Evolutionary conservation across 1,140 invertebrate species (phyloP), one percentile per base, ranked within the genome.

Genomic region (Holotrichia oblita): DNA sequence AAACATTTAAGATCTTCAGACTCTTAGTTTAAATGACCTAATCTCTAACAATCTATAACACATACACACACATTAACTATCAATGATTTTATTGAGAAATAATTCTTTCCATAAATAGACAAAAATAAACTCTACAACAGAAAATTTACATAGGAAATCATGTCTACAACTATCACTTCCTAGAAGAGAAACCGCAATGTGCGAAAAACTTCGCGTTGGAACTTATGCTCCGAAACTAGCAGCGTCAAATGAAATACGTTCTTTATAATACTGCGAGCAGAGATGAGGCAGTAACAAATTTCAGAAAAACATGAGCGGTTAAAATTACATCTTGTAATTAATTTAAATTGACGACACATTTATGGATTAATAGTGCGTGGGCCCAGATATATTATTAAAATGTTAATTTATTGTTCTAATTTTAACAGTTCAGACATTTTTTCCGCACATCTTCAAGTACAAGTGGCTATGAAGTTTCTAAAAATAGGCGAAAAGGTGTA

Each of bases 381-480:
- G 48, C n/a, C 48, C 48, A 17, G 12, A 55, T n/a, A 55, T 55
- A 17, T 55, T 55, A 55, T 55, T 55, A 55, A 77, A 77, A 69
- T 40, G 27, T n/a, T 64, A 77, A 64, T 40, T 69, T 77, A n/a
- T 61, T 61, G 20, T 42, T 77, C 22, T 69, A 55, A 41, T 40
- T 41, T 34, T 27, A 69, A 69, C 76, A 61, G 59, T 69, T 64
- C 22, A 61, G 41, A 40, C 64, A 22, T 77, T 44, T 77, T 24
- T 69, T 40, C 76, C 76, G 34, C 61, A 40, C 12, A 55, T 55
- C 48, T 55, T 17, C 14, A 55, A 14, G 48, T 17, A 55, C 17
- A 55, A 55, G 48, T 55, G 48, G 48, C 48, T 55, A 17, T 20
- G 48, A n/a, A n/a, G 48, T 6, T 17, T 6, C 48, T 55, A 55